These are phyloP conservation scores for Trachelus tabidus DNA, from an alignment of 2,888 invertebrate genomes.

Conservation along the genomic window DNA sequence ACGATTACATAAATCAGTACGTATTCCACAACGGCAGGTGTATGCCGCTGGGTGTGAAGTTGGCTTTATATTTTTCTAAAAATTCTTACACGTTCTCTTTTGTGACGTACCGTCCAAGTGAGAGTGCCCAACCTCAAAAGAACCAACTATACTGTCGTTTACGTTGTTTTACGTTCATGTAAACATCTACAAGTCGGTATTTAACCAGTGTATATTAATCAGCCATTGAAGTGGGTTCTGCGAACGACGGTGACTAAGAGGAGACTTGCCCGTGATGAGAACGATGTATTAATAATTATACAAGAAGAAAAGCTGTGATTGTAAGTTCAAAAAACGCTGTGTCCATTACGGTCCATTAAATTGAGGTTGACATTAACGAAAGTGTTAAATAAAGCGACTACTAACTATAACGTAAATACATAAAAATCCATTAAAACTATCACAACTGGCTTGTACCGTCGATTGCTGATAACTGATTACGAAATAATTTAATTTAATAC, in stretches of 20 bases:
- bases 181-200: neutral
- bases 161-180: neutral
- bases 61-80: neutral
- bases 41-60: neutral
- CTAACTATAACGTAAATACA: neutral
- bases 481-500: neutral
- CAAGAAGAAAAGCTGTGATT: neutral
- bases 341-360: neutral
- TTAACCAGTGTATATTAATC: neutral
- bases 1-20: too few relatives aligned
- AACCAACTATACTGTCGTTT: neutral
- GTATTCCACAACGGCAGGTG: neutral
- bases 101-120: neutral
- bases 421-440: neutral
- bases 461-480: neutral
- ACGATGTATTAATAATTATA: neutral
- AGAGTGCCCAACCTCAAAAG: neutral
- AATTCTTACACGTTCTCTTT: neutral
- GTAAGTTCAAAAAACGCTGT: neutral
- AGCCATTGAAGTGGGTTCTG: neutral
- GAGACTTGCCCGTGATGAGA: neutral
- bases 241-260: neutral
- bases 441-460: neutral
- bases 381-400: neutral
- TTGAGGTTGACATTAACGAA: neutral